A percentile compares a stretch with the other conserved stretches of the same genome.
Evolutionary conservation across 2,888 invertebrate species (phyloP).

Genomic region (Callinectes sapidus): DNA sequence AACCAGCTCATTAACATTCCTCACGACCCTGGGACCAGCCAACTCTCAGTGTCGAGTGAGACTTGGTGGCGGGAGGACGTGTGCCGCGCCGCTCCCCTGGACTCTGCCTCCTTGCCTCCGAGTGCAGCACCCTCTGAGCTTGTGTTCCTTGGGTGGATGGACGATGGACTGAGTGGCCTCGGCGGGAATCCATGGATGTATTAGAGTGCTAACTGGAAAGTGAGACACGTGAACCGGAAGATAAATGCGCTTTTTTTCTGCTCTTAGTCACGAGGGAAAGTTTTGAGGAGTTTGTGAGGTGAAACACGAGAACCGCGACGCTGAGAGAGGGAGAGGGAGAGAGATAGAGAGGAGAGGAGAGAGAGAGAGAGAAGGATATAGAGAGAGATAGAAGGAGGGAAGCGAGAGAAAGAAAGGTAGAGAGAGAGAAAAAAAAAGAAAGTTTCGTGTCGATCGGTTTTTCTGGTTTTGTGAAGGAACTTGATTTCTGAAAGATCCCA

Average conservation of each 20-base stretch:
- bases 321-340: not conserved
- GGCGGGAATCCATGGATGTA: conserved; percentile 32
- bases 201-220: conserved; percentile 22
- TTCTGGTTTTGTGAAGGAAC: not conserved
- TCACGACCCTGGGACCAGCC: conserved; percentile 46
- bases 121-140: conserved; percentile 24
- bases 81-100: conserved; percentile 29
- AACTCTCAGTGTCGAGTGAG: conserved; percentile 59
- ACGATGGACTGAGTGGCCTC: conserved; percentile 1
- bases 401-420: not conserved
- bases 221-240: conserved; percentile 38
- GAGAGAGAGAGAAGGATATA: not conserved
- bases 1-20: conserved; percentile 66
- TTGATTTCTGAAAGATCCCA: conserved; percentile 5
- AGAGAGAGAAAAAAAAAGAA: not conserved
- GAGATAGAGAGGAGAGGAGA: not conserved
- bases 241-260: conserved; percentile 11
- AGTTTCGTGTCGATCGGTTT: conserved; percentile 1
- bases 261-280: not conserved
- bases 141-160: conserved; percentile 20
- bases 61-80: conserved; percentile 57
- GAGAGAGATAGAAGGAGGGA: not conserved
- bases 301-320: not conserved
- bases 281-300: not conserved
- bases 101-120: conserved; percentile 33